Percentiles rank a stretch among this genome's conserved stretches.
Evolutionary conservation across 2,797 vertebrate genomes (phyloP).

Genomic region (Propithecus perrieri): DNA sequence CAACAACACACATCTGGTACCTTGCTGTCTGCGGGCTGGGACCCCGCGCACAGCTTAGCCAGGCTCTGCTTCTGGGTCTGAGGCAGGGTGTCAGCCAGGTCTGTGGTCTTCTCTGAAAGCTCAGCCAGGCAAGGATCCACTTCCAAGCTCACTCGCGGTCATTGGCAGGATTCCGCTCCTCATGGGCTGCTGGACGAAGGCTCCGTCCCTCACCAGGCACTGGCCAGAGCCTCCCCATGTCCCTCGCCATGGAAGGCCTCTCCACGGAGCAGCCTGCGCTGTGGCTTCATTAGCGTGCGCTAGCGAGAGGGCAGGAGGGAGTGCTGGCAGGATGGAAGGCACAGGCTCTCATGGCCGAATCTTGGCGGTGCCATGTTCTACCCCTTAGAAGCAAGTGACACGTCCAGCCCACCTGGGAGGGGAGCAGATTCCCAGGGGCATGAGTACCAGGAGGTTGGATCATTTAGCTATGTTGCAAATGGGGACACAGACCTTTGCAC

Average conservation of each 20-base stretch:
- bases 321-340: rapidly evolving
- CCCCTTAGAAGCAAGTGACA: background rate
- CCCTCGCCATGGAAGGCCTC: no score
- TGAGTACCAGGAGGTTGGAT: background rate
- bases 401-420: background rate
- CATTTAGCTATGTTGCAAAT: background rate
- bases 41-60: background rate
- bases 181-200: background rate
- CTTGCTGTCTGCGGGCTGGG: background rate
- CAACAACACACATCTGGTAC: no score
- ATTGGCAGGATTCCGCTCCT: background rate
- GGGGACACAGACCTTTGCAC: background rate
- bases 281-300: background rate
- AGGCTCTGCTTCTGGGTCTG: no score
- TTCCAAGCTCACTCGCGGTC: background rate
- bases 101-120: background rate
- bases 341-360: background rate
- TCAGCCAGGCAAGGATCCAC: background rate
- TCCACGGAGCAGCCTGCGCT: background rate
- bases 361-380: background rate
- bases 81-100: background rate
- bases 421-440: background rate
- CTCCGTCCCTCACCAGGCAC: background rate
- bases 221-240: background rate
- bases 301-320: no score